Evolutionary conservation across 2,888 invertebrate genomes (phyloP).

Genomic region (Zeuzera pyrina): DNA sequence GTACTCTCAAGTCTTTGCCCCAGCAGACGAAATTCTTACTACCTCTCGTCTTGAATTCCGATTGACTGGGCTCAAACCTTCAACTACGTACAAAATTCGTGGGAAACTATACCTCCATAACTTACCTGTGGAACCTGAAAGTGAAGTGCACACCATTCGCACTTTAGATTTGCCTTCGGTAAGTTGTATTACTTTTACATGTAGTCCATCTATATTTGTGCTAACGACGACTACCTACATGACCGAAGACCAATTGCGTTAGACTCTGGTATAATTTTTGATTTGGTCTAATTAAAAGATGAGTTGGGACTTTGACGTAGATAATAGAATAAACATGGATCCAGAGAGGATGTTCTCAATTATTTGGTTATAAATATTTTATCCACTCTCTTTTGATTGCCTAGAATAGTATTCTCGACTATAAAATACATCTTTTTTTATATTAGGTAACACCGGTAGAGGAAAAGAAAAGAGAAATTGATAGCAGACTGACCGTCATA

Average conservation of each 20-base stretch:
- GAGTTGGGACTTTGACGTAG: no score
- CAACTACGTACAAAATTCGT: constrained; percentile 86
- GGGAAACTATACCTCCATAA: constrained; percentile 86
- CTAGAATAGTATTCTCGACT: no score
- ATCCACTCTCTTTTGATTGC: no score
- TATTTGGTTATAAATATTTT: no score
- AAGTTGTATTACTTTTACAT: constrained; percentile 18
- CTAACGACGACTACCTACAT: no score
- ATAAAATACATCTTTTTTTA: constrained; percentile 1
- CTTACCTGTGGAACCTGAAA: constrained; percentile 83
- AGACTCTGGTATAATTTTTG: no score
- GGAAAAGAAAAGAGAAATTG: constrained; percentile 71
- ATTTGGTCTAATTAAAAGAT: no score
- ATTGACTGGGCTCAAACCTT: constrained; percentile 81
- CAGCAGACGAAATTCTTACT: constrained; percentile 88
- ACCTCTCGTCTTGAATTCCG: constrained; percentile 90
- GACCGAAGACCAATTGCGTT: no score
- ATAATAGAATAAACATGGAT: no score
- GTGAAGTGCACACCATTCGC: constrained; percentile 81
- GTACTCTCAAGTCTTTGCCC: constrained; percentile 90
- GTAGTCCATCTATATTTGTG: no score
- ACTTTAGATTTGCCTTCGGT: constrained; percentile 72
- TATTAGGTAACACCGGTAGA: constrained; percentile 31
- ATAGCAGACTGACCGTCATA: constrained; percentile 81
- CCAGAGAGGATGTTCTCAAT: no score